Base-by-base conservation (phyloP, 1,140 invertebrate species). In the Proales similis region DNA sequence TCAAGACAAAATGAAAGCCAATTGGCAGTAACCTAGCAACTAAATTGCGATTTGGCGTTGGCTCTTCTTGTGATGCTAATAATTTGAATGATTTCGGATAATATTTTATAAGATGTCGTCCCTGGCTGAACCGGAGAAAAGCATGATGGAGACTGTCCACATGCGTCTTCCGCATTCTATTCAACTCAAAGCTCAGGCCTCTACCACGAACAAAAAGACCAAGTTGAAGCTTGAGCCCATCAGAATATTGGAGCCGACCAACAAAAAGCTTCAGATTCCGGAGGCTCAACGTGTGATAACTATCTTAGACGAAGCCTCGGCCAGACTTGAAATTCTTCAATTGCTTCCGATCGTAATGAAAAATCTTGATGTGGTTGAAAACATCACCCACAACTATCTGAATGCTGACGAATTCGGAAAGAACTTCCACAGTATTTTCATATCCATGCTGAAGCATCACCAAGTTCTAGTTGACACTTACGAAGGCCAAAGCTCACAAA, bases 201-300 rank as follows among this genome's bases (percentile, higher is more conserved):
- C 20, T 2, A 63, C 19, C 20, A 4, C 22, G 39, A 48, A 67
- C 73, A n/a, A n/a, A n/a, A n/a, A n/a, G n/a, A n/a, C n/a, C n/a
- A 57, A 57, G 45, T 57, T 57, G 7, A 57, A 57, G 30, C 51
- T 57, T 4, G 51, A 57, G 17, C 51, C 51, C 2, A 26, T 57
- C 3, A 57, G 45, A 57, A 29, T 57, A 17, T 24, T 57, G 2
- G 51, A 57, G 19, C 51, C 51, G 45, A 42, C 51, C 4, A 57
- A 57, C 36, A 57, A 57, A 57, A 57, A 57, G 22, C 24, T 57
- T 2, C 39, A 57, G 7, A 17, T 57, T 6, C 51, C 51, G 7
- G 51, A 57, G n/a, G 39, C 51, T 14, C 51, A 57, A n/a, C 33
- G 38, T 3, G 45, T 57, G n/a, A 57, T 57, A 42, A 42, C 27